Evolutionary conservation across 2,888 invertebrate genomes (phyloP).

Genomic region (Parnassius glacialis): DNA sequence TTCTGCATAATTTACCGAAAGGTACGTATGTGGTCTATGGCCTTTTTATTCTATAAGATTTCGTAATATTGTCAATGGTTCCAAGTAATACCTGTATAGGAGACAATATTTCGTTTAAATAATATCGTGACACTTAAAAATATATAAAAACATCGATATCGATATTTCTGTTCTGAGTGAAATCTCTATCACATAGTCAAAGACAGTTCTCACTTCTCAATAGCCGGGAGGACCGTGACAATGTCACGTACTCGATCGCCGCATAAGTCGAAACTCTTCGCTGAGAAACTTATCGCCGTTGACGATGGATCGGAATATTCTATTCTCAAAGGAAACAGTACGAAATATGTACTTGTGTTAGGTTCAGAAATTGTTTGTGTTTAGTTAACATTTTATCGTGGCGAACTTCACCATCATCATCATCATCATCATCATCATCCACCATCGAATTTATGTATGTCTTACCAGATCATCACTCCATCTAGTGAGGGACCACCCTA

Average conservation of each 20-base stretch:
- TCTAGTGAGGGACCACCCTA: too few relatives aligned
- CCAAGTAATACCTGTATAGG: too few relatives aligned
- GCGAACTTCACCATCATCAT: too few relatives aligned
- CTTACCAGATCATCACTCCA: too few relatives aligned
- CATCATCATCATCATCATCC: too few relatives aligned
- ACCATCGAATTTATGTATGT: too few relatives aligned
- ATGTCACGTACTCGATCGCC: conserved; percentile 16
- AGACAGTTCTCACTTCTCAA: conserved; percentile 10
- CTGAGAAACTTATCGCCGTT: not conserved
- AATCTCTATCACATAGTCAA: not conserved
- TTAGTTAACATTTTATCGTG: too few relatives aligned
- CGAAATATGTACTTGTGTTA: not conserved
- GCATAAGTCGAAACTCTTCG: conserved; percentile 8
- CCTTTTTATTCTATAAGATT: too few relatives aligned
- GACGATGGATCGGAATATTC: conserved; percentile 4
- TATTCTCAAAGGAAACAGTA: conserved; percentile 7
- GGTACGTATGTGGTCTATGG: too few relatives aligned
- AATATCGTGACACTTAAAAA: not conserved
- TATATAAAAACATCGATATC: conserved; percentile 4
- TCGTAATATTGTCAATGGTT: too few relatives aligned
- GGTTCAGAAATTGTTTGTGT: not conserved
- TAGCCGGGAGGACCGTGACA: conserved; percentile 11
- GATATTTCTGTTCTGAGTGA: not conserved
- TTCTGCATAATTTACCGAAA: too few relatives aligned
- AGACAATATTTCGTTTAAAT: too few relatives aligned